Conservation (phyloP, 2,797 vertebrate species). For the Furcifer pardalis region DNA sequence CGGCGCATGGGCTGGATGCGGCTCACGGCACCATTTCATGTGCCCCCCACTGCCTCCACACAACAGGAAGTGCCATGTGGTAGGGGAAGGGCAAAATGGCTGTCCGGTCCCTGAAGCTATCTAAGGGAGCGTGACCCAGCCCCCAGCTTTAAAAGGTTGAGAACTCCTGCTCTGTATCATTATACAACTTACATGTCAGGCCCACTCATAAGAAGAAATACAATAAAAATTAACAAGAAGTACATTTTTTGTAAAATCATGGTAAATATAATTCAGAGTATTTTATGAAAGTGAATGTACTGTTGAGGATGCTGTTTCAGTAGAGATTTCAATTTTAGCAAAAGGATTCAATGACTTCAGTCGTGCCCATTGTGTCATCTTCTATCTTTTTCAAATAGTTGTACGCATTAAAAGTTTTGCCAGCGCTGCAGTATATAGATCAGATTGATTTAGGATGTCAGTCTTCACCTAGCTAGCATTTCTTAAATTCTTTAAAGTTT, state of each 20-base stretch:
- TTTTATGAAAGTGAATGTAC: background rate
- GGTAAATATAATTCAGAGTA: background rate
- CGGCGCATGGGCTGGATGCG: no score
- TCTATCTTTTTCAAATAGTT: background rate
- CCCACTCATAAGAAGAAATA: background rate
- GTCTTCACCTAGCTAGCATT: background rate
- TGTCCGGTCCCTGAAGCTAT: no score
- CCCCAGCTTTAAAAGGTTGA: no score
- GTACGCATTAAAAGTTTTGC: background rate
- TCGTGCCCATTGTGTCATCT: background rate
- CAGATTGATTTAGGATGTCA: background rate
- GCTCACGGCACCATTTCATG: no score
- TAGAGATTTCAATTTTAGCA: background rate
- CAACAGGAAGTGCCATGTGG: no score
- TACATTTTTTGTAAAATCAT: background rate
- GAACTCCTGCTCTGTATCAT: background rate
- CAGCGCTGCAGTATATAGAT: background rate
- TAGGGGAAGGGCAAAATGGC: no score
- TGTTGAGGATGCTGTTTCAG: background rate
- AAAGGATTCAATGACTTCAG: background rate
- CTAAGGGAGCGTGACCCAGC: no score
- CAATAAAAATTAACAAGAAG: background rate
- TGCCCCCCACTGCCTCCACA: no score
- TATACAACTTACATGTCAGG: background rate
- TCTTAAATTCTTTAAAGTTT: background rate